These are phyloP conservation scores for Phodopus roborovskii DNA, from an alignment of 2,113 vertebrate genomes.

Conservation along the genomic window DNA sequence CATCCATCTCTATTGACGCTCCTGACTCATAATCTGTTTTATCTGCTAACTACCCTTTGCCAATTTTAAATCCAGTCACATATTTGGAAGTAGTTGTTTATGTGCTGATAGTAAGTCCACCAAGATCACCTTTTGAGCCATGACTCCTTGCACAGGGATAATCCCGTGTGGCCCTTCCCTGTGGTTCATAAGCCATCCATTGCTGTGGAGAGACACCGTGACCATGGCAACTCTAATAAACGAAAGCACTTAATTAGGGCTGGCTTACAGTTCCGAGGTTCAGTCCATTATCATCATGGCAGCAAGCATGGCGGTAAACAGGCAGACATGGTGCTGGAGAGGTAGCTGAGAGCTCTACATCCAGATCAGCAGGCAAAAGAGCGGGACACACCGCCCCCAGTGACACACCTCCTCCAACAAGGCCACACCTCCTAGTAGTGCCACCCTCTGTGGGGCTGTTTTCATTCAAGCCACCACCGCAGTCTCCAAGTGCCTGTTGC, in stretches of 20 bases:
- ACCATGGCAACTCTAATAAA: neutral
- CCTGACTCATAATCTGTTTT: neutral
- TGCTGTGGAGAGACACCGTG: neutral
- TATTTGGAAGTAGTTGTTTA: constrained; percentile 99
- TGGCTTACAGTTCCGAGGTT: neutral
- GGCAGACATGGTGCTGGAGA: no score
- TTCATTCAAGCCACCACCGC: neutral
- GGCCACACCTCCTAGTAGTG: neutral
- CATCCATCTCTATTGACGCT: neutral
- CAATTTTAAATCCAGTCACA: constrained; percentile 97
- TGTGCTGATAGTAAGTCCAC: constrained; percentile 92
- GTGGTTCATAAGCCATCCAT: constrained; percentile 77
- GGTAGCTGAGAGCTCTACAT: neutral
- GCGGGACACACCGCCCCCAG: no score
- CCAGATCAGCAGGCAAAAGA: neutral
- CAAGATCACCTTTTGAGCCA: constrained; percentile 94
- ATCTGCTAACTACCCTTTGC: constrained; percentile 96
- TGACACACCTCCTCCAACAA: neutral
- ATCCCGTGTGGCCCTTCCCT: constrained; percentile 94
- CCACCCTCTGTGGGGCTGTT: neutral
- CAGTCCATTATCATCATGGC: neutral
- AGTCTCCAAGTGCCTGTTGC: constrained; percentile 66
- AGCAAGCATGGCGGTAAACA: neutral
- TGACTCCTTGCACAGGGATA: constrained; percentile 91
- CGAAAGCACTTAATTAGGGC: neutral